phyloP scores from a whole-genome alignment of 2,888 invertebrate species.

The Dioctria rufipes region DNA sequence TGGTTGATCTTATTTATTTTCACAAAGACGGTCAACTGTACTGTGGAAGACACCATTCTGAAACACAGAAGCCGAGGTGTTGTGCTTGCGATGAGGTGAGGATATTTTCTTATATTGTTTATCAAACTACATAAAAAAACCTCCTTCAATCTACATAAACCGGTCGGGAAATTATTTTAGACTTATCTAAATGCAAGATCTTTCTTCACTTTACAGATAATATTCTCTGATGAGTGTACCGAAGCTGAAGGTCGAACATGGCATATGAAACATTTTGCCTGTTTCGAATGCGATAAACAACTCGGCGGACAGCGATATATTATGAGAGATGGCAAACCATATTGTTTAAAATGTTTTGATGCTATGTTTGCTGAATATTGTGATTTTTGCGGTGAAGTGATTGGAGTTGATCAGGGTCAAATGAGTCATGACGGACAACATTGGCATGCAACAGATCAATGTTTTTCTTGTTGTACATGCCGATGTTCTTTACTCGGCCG shows the following conservation, averaged over 20 bases:
- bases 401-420: conserved; percentile 97
- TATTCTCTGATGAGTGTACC: conserved; percentile 98
- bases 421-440: conserved; percentile 98
- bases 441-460: conserved; percentile 96
- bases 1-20: conserved; percentile 98
- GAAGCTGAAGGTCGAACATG: conserved; percentile 98
- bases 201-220: conserved; percentile 78
- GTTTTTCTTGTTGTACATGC: conserved; percentile 96
- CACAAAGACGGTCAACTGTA: conserved; percentile 90
- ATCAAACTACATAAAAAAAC: neutral
- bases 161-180: neutral
- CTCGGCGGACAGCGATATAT: conserved; percentile 98
- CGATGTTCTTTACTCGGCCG: conserved; percentile 81
- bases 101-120: neutral
- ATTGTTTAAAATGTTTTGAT: conserved; percentile 95
- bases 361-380: conserved; percentile 97
- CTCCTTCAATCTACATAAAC: too few relatives aligned
- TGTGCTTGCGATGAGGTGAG: conserved; percentile 97
- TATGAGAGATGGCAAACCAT: conserved; percentile 96
- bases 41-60: conserved; percentile 98
- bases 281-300: conserved; percentile 93
- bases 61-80: conserved; percentile 95
- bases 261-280: conserved; percentile 99
- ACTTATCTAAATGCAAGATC: neutral
- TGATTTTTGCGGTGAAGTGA: conserved; percentile 95